Evolutionary conservation across 2,797 vertebrate genomes (phyloP).

Genomic region (Acanthurus tractus): DNA sequence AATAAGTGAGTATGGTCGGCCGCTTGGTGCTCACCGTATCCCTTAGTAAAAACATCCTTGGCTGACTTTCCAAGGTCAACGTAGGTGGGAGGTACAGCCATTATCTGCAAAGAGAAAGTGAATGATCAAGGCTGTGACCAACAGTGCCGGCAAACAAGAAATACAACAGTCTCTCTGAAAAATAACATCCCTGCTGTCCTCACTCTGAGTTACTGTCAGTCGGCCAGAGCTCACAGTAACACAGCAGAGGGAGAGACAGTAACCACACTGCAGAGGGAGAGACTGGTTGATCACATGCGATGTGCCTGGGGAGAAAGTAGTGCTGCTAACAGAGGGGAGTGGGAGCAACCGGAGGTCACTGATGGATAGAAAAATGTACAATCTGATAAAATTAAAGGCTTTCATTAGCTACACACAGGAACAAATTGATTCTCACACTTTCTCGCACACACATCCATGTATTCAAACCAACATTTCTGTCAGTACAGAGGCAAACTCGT

Average conservation of each 20-base stretch:
- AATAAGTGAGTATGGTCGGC: not conserved
- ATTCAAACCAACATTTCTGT: not conserved
- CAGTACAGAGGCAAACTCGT: not conserved
- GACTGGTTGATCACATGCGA: conserved; percentile 36
- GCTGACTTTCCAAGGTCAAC: conserved; percentile 95
- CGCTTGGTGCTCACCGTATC: conserved; percentile 90
- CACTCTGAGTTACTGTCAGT: conserved; percentile 12
- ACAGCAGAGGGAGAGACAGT: conserved; percentile 20
- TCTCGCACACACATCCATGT: not conserved
- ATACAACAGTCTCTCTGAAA: not conserved
- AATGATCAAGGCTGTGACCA: not conserved
- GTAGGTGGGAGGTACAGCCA: conserved; percentile 95
- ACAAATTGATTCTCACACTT: not conserved
- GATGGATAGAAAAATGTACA: conserved; percentile 18
- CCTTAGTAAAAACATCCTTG: conserved; percentile 96
- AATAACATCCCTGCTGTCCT: not conserved
- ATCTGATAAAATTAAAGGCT: conserved; percentile 20
- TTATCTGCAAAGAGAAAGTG: conserved; percentile 83
- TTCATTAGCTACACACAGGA: conserved; percentile 7
- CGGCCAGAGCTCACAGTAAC: not conserved
- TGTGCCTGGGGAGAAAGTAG: conserved; percentile 6
- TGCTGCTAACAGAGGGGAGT: not conserved
- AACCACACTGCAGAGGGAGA: not conserved
- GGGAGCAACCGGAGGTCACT: conserved; percentile 30
- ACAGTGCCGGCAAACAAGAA: not conserved